Evolutionary conservation across 2,113 vertebrate genomes (phyloP).

Genomic region (Chamaetylas fuelleborni): DNA sequence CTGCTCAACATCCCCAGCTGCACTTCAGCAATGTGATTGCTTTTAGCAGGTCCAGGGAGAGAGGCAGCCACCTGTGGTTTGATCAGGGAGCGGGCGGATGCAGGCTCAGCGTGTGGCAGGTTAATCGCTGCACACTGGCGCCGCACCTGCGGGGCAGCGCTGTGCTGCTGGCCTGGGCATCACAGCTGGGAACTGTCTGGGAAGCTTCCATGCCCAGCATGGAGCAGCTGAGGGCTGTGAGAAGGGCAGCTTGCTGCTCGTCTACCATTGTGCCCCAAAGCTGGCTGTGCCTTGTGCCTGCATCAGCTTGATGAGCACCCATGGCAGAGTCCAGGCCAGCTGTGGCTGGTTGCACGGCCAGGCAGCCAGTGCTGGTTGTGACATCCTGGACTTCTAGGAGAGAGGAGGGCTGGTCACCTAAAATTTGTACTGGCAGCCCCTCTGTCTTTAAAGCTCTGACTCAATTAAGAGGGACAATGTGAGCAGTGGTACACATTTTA

Average conservation of each 20-base stretch:
- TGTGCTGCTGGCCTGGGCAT: background rate
- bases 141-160: background rate
- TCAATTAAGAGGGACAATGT: background rate
- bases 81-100: background rate
- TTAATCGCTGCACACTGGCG: background rate
- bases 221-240: background rate
- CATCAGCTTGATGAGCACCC: background rate
- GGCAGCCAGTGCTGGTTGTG: background rate
- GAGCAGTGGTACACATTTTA: background rate
- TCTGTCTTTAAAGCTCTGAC: background rate
- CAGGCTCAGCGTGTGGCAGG: background rate
- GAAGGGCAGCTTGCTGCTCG: background rate
- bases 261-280: rapidly evolving
- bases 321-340: background rate
- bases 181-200: background rate
- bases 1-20: background rate
- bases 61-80: background rate
- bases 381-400: background rate
- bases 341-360: rapidly evolving
- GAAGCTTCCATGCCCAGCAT: background rate
- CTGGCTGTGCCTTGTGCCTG: rapidly evolving
- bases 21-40: background rate
- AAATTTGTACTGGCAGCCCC: background rate
- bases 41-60: background rate
- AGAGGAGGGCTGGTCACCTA: background rate